A percentile compares a stretch with the other conserved stretches of the same genome.
phyloP scores from a whole-genome alignment of 2,888 invertebrate species.

The Chaitophorus viminalis region DNA sequence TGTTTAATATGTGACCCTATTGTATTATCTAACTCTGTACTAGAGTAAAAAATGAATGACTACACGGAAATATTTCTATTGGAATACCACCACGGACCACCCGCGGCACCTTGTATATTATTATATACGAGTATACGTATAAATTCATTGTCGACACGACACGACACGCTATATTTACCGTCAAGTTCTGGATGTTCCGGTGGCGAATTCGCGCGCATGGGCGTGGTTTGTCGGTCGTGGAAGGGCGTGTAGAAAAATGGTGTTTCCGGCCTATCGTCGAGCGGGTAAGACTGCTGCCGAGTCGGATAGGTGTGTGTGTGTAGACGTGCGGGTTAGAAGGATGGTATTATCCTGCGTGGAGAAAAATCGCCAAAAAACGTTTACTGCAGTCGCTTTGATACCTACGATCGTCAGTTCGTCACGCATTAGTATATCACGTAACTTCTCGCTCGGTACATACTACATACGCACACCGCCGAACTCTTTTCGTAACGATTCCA shows the following conservation, averaged over 20 bases:
- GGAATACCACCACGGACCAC: too few relatives aligned
- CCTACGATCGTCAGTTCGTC: not conserved
- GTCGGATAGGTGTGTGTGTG: not conserved
- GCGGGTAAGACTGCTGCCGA: not conserved
- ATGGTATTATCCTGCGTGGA: too few relatives aligned
- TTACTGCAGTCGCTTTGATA: not conserved
- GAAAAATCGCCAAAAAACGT: constrained; percentile 4
- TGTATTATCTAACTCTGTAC: too few relatives aligned
- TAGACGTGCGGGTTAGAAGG: too few relatives aligned
- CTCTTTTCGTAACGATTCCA: not conserved
- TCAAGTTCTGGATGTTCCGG: too few relatives aligned
- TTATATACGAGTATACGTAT: too few relatives aligned
- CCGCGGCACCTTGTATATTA: too few relatives aligned
- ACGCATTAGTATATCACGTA: not conserved
- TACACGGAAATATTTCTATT: too few relatives aligned
- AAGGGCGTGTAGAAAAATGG: constrained; percentile 47
- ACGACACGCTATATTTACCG: too few relatives aligned
- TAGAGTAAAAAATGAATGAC: too few relatives aligned
- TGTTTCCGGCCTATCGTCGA: constrained; percentile 48
- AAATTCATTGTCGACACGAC: too few relatives aligned
- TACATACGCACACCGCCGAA: not conserved
- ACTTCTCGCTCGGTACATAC: not conserved
- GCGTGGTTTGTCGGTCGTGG: constrained; percentile 30
- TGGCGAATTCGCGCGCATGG: constrained; percentile 12
- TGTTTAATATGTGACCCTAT: too few relatives aligned